These are phyloP conservation scores for Arenicola marina DNA, from an alignment of 2,888 invertebrate genomes.

Conservation along the genomic window DNA sequence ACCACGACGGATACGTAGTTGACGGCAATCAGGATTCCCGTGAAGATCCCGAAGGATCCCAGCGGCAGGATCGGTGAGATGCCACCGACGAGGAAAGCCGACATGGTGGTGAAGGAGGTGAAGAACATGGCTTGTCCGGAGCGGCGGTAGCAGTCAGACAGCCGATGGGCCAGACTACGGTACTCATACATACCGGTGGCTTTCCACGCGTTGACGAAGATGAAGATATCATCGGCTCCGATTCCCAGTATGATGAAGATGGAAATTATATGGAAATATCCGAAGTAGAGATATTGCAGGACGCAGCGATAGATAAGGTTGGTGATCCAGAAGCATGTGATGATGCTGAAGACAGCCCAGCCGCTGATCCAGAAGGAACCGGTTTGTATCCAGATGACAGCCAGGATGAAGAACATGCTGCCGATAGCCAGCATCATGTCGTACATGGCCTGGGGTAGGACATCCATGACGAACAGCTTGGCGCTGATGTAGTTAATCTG, in stretches of 20 bases:
- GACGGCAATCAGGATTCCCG: slow-evolving; percentile 25
- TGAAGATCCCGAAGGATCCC: slow-evolving; percentile 27
- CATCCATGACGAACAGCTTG: slow-evolving; percentile 15
- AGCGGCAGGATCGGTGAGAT: slow-evolving; percentile 25
- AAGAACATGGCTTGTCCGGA: slow-evolving; percentile 32
- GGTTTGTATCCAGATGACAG: slow-evolving; percentile 34
- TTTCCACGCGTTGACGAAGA: slow-evolving; percentile 36
- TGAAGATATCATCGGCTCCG: slow-evolving; percentile 38
- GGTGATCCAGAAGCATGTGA: slow-evolving; percentile 29
- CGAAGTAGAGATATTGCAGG: slow-evolving; percentile 33
- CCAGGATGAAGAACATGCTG: slow-evolving; percentile 32
- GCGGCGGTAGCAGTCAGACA: slow-evolving; percentile 26
- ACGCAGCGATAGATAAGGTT: slow-evolving; percentile 34
- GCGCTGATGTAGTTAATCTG: slow-evolving; percentile 18
- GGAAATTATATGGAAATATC: slow-evolving; percentile 35
- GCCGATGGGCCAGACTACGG: slow-evolving; percentile 10
- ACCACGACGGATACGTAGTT: slow-evolving; percentile 35
- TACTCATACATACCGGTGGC: slow-evolving; percentile 14
- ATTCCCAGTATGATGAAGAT: slow-evolving; percentile 38
- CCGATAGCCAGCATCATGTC: slow-evolving; percentile 33
- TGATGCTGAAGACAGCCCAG: slow-evolving; percentile 34
- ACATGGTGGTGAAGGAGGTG: slow-evolving; percentile 32
- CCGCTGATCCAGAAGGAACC: slow-evolving; percentile 32
- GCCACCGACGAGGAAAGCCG: slow-evolving; percentile 27
- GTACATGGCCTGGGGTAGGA: slow-evolving; percentile 16